Evolutionary conservation across 2,888 invertebrate genomes (phyloP), one percentile per base, ranked within the genome.

Genomic region (Mesorhabditis belari): DNA sequence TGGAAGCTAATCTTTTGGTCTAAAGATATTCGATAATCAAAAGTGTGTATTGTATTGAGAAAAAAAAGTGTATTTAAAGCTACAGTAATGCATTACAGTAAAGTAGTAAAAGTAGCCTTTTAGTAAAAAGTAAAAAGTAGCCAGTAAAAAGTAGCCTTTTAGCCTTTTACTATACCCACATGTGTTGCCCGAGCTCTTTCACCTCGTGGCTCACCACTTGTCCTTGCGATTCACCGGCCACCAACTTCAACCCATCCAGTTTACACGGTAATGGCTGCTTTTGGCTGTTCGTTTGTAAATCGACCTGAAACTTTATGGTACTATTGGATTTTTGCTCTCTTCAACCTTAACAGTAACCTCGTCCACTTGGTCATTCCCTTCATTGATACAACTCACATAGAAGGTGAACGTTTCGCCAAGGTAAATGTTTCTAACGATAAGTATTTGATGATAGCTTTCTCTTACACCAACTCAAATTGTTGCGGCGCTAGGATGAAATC

Each of bases 191-290:
- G 73, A 93, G 88, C 85, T 98, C 96, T 83, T 95, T 96, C n/a
- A 98, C 94, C 86, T 98, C 96, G 84, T 98, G 94, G 80, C 92
- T 90, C 79, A 96, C 92, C 35, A 96, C 91, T 84, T 93, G 90
- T 84, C 94, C 92, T 19, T 94, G 86, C 12, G 91, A 93, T 80
- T 89, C 88, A 76, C 91, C 90, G 0, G 91, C 88, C 54, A 83
- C 83, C 63, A 88, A 83, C 73, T 86, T 84, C 27, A 82, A 81
- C 55, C 84, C 81, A 69, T 82, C 75, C 26, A 71, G 56, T 3
- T 58, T 55, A 50, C 67, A 66, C 4, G 90, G 88, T 63, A 96
- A 84, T 57, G 89, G 87, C 76, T 94, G 88, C 68, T 90, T 87
- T 80, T 94, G 92, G 3, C 89, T 84, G 79, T 88, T 90, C 5